These are phyloP conservation scores for Lepisosteus osseus DNA, from an alignment of 2,113 vertebrate species.

Conservation along the genomic window DNA sequence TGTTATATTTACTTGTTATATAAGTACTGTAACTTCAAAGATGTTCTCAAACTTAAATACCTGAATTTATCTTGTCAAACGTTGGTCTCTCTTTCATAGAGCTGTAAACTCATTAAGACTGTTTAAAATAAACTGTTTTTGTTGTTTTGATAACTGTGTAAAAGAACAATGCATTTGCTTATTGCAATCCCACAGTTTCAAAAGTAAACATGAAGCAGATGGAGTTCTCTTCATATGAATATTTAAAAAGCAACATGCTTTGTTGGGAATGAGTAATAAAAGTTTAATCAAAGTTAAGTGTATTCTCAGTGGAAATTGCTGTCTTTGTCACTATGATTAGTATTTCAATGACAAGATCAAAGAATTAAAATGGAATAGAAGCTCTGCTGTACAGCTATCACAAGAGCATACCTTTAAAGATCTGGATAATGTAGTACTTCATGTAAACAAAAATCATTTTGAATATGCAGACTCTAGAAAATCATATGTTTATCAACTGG, in stretches of 20 bases:
- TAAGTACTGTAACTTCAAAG: neutral
- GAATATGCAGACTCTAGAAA: neutral
- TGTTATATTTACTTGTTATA: neutral
- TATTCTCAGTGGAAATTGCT: slow-evolving; percentile 4
- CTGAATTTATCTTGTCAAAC: neutral
- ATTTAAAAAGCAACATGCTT: slow-evolving; percentile 13
- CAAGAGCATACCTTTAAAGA: slow-evolving; percentile 13
- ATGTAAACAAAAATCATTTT: neutral
- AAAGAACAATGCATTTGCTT: neutral
- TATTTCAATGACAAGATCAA: slow-evolving; percentile 23
- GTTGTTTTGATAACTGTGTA: slow-evolving; percentile 12
- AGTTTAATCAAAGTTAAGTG: neutral
- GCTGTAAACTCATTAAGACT: neutral
- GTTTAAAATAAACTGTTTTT: slow-evolving; percentile 2
- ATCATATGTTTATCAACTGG: neutral
- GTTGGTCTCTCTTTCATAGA: neutral
- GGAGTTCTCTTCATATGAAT: slow-evolving; percentile 4
- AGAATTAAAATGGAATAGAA: slow-evolving; percentile 13
- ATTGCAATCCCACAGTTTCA: slow-evolving; percentile 5
- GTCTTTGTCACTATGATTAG: slow-evolving; percentile 25
- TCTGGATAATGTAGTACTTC: neutral
- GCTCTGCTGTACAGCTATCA: slow-evolving; percentile 18
- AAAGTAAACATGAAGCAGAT: slow-evolving; percentile 14
- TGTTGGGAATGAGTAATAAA: slow-evolving; percentile 1
- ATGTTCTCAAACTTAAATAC: neutral